A percentile compares a stretch with the other conserved stretches of the same genome.
These are phyloP conservation scores for Sympetrum striolatum DNA, from an alignment of 2,888 invertebrate genomes.

Conservation along the genomic window DNA sequence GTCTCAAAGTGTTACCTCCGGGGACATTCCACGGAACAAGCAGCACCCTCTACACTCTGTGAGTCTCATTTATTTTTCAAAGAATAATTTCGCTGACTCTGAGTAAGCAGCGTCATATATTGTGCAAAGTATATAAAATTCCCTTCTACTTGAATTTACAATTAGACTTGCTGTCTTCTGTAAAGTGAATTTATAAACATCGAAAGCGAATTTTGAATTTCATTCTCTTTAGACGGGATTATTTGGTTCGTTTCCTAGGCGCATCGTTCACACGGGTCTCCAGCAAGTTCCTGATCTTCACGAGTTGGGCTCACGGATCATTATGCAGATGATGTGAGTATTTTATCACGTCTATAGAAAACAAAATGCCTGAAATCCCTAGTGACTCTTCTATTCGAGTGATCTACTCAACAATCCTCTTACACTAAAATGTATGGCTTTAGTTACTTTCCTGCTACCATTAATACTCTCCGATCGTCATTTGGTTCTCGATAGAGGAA, in stretches of 20 bases:
- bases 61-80: constrained; percentile 58
- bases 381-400: too few relatives aligned
- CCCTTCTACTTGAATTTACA: neutral
- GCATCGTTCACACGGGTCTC: constrained; percentile 73
- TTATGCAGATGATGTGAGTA: constrained; percentile 76
- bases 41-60: constrained; percentile 68
- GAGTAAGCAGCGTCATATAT: too few relatives aligned
- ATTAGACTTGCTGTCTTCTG: neutral
- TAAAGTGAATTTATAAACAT: neutral
- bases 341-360: too few relatives aligned
- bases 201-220: neutral
- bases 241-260: constrained; percentile 61
- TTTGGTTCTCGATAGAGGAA: too few relatives aligned
- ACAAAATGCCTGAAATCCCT: too few relatives aligned
- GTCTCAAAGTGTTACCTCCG: constrained; percentile 62
- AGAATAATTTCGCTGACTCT: too few relatives aligned
- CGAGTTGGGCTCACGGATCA: constrained; percentile 64
- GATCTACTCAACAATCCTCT: too few relatives aligned
- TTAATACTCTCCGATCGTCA: too few relatives aligned
- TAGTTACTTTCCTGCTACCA: too few relatives aligned
- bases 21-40: constrained; percentile 62
- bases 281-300: constrained; percentile 71
- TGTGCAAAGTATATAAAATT: neutral
- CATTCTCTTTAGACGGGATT: neutral
- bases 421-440: too few relatives aligned